Evolutionary conservation across 2,113 vertebrate genomes (phyloP).

Genomic region (Laterallus jamaicensis): DNA sequence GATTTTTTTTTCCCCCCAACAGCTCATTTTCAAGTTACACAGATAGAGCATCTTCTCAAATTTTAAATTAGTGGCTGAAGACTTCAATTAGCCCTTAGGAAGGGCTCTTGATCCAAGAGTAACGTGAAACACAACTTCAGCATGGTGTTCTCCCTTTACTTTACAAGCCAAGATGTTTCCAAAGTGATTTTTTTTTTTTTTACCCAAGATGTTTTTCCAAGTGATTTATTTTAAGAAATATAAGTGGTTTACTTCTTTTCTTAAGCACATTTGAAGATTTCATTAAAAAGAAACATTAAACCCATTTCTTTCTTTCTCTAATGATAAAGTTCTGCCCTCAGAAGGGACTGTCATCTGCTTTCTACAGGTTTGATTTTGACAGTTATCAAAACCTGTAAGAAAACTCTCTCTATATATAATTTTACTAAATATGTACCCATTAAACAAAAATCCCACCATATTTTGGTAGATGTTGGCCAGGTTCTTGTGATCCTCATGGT

Average conservation of each 20-base stretch:
- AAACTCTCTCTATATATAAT: not conserved
- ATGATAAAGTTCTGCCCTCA: not conserved
- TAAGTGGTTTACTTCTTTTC: not conserved
- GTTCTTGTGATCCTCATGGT: not conserved
- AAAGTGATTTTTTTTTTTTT: not conserved
- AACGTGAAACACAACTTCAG: accelerated
- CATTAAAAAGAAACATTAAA: not conserved
- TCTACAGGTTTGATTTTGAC: not conserved
- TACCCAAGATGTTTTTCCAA: not conserved
- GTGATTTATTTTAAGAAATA: not conserved
- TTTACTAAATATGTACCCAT: not conserved
- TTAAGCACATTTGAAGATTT: not conserved
- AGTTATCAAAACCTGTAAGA: not conserved
- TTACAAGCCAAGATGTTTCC: not conserved
- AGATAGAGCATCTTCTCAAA: not conserved
- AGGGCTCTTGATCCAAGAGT: not conserved
- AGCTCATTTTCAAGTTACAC: not conserved
- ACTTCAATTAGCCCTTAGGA: not conserved
- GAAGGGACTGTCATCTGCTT: not conserved
- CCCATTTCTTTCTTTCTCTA: not conserved
- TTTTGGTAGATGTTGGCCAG: not conserved
- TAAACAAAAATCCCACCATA: not conserved
- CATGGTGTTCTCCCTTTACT: not conserved
- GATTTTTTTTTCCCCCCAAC: not conserved
- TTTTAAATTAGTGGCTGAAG: not conserved